A percentile compares a stretch with the other conserved stretches of the same genome.
Conservation (phyloP, 2,113 vertebrate species). For the Gobiocypris rarus region DNA sequence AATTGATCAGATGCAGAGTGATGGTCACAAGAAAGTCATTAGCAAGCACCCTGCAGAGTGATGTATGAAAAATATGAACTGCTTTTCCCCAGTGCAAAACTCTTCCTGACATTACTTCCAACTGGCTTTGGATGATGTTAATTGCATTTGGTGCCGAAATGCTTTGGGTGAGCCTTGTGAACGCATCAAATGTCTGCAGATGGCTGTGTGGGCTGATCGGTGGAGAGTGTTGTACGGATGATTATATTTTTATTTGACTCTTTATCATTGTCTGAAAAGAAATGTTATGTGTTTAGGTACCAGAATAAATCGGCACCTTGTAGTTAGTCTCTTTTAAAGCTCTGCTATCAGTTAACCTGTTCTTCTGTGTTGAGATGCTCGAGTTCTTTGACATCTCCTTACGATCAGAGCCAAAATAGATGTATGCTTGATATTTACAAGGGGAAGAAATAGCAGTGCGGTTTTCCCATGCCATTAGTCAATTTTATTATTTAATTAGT, state of each 20-base stretch:
- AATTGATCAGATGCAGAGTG: constrained; percentile 46
- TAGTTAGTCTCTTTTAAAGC: not conserved
- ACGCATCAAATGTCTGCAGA: constrained; percentile 38
- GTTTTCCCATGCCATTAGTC: constrained; percentile 47
- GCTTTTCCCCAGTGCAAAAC: constrained; percentile 39
- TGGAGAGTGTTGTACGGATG: not conserved
- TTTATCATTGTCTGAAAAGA: constrained; percentile 11
- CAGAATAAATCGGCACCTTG: not conserved
- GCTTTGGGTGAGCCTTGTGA: constrained; percentile 31
- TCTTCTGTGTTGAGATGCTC: not conserved
- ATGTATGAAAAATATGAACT: constrained; percentile 46
- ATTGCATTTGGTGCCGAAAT: constrained; percentile 35
- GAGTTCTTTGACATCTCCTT: constrained; percentile 6
- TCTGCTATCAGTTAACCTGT: not conserved
- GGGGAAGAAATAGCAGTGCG: constrained; percentile 14
- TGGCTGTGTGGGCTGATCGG: constrained; percentile 29
- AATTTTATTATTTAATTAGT: constrained; percentile 54
- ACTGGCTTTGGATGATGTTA: constrained; percentile 38
- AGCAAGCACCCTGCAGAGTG: constrained; percentile 38
- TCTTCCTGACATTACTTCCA: constrained; percentile 41
- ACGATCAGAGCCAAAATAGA: constrained; percentile 27
- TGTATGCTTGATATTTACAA: constrained; percentile 39
- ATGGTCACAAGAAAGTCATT: constrained; percentile 43
- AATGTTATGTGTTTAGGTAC: not conserved
- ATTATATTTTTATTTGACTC: constrained; percentile 36